Conservation (phyloP, 2,888 invertebrate genomes). For the Rotaria socialis region DNA sequence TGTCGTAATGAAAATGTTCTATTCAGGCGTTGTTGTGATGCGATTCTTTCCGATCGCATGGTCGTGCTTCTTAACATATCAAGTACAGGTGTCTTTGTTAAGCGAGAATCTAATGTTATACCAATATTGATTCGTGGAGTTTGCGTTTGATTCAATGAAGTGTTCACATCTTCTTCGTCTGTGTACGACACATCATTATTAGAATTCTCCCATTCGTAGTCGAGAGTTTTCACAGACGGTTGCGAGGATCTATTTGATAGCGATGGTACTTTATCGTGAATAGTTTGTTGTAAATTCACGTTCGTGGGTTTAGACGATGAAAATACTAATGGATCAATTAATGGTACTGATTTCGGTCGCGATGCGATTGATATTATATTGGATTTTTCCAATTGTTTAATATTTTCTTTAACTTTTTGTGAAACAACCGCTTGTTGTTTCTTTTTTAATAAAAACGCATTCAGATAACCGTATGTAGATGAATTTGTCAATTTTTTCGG, state of each 20-base stretch:
- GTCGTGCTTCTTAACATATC: conserved; percentile 41
- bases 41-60: conserved; percentile 32
- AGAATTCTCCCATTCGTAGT: not conserved
- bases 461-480: not conserved
- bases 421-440: not conserved
- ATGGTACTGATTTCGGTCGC: not conserved
- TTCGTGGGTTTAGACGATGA: not conserved
- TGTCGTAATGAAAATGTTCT: not conserved
- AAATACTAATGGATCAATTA: not conserved
- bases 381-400: not conserved
- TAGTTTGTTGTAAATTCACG: not conserved
- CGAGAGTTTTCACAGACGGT: not conserved
- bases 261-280: not conserved
- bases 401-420: not conserved
- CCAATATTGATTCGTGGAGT: conserved; percentile 37
- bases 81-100: conserved; percentile 38
- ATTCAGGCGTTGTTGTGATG: not conserved
- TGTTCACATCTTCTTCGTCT: not conserved
- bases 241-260: not conserved
- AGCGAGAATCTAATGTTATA: conserved; percentile 42
- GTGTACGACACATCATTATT: not conserved
- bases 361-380: not conserved
- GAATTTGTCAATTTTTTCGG: not conserved
- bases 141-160: not conserved
- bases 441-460: conserved; percentile 22